phyloP scores from a whole-genome alignment of 2,113 vertebrate species.

The Nycticorax nycticorax region DNA sequence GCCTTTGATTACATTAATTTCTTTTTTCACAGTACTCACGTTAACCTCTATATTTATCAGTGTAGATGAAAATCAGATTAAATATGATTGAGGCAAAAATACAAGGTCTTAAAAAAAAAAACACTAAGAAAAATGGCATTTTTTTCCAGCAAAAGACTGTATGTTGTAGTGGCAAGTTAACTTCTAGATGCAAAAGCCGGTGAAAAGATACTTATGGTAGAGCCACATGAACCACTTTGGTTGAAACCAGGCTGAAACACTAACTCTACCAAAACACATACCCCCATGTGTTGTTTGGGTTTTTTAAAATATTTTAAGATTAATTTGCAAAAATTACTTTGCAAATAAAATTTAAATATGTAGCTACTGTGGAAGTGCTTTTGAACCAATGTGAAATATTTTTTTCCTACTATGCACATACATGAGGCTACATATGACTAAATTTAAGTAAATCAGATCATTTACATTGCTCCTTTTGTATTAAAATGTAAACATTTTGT shows the following conservation, averaged over 20 bases:
- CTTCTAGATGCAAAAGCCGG: not conserved
- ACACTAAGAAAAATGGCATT: not conserved
- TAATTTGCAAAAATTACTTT: not conserved
- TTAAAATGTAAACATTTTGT: not conserved
- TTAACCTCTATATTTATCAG: not conserved
- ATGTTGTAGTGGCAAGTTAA: not conserved
- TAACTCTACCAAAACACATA: not conserved
- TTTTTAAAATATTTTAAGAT: not conserved
- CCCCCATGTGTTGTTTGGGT: rapidly evolving
- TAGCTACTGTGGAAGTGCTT: not conserved
- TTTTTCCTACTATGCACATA: not conserved
- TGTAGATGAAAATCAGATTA: not conserved
- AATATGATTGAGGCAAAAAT: not conserved
- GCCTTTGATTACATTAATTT: not conserved
- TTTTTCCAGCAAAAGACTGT: not conserved
- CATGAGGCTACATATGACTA: not conserved
- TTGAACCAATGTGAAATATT: not conserved
- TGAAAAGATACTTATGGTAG: not conserved
- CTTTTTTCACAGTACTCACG: not conserved
- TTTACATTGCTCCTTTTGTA: not conserved
- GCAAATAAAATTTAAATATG: not conserved
- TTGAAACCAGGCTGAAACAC: not conserved
- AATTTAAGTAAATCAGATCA: not conserved
- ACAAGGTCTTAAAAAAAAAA: not conserved
- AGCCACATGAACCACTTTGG: not conserved